Evolutionary conservation across 2,113 vertebrate species (phyloP).

Genomic region (Anser brachyrhynchus): DNA sequence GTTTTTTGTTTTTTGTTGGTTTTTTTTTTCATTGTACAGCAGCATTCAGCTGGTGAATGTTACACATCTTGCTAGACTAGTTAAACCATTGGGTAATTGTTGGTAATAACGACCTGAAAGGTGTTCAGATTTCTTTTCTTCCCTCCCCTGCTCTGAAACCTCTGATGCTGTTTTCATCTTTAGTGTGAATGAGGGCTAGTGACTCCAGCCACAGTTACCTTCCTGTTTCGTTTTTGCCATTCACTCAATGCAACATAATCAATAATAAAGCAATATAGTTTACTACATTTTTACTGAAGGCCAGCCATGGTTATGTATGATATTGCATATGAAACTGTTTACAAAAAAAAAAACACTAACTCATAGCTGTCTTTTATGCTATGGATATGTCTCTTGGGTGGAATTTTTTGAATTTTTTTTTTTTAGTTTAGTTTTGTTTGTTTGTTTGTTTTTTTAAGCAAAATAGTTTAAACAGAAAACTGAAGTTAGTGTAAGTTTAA

Average conservation of each 20-base stretch:
- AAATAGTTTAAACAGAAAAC: slow-evolving; percentile 27
- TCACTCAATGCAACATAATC: slow-evolving; percentile 78
- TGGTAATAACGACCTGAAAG: slow-evolving; percentile 93
- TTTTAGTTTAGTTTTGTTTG: slow-evolving; percentile 52
- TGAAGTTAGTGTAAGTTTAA: slow-evolving; percentile 22
- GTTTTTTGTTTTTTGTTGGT: slow-evolving; percentile 71
- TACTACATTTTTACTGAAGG: slow-evolving; percentile 81
- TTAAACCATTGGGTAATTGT: slow-evolving; percentile 86
- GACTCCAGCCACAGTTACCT: slow-evolving; percentile 76
- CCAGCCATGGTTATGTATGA: slow-evolving; percentile 85
- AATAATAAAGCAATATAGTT: slow-evolving; percentile 85
- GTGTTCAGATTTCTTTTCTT: slow-evolving; percentile 79
- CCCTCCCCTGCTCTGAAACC: slow-evolving; percentile 58
- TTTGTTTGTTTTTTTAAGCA: slow-evolving; percentile 56
- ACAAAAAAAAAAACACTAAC: slow-evolving; percentile 81
- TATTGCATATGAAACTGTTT: slow-evolving; percentile 85
- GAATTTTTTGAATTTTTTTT: slow-evolving; percentile 26
- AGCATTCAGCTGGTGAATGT: slow-evolving; percentile 91
- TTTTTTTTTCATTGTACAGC: slow-evolving; percentile 84
- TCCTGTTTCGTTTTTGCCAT: slow-evolving; percentile 74
- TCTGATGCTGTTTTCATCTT: slow-evolving; percentile 66
- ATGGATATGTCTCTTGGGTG: slow-evolving; percentile 71
- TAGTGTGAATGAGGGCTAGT: slow-evolving; percentile 80
- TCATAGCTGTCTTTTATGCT: slow-evolving; percentile 77
- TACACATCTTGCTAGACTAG: slow-evolving; percentile 92